phyloP scores from a whole-genome alignment of 2,113 vertebrate genomes.

The Brachionichthys hirsutus region DNA sequence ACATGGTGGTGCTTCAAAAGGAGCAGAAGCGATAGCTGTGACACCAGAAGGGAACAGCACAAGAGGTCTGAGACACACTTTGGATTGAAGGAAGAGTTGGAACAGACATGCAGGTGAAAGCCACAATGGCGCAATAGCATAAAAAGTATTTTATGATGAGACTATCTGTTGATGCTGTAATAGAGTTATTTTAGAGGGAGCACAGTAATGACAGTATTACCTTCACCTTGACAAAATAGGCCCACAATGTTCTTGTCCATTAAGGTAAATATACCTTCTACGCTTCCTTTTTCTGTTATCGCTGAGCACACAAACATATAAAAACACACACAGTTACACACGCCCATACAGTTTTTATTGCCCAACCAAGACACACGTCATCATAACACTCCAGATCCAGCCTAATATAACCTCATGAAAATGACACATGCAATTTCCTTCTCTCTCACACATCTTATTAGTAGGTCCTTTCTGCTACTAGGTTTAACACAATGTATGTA shows the following conservation, averaged over 20 bases:
- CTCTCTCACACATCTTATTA: background rate
- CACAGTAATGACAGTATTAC: conserved; percentile 52
- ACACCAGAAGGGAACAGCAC: no score
- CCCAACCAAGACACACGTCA: conserved; percentile 7
- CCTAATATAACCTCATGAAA: conserved; percentile 6
- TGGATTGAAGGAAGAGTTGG: no score
- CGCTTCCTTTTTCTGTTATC: conserved; percentile 33
- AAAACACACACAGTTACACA: background rate
- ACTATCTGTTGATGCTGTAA: conserved; percentile 32
- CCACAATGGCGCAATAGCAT: no score
- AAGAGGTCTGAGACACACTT: no score
- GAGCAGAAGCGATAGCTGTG: no score
- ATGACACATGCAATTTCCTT: background rate
- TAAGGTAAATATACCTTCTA: conserved; percentile 48
- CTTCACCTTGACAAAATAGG: conserved; percentile 52
- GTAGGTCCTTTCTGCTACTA: no score
- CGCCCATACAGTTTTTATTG: conserved; percentile 11
- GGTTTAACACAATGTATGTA: background rate
- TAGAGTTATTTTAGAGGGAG: conserved; percentile 45
- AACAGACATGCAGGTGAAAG: no score
- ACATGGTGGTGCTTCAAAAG: no score
- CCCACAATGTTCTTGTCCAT: conserved; percentile 46
- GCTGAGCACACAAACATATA: background rate
- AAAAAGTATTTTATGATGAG: conserved; percentile 19
- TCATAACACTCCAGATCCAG: conserved; percentile 8